Evolutionary conservation across 2,113 vertebrate species (phyloP).

Genomic region (Ciconia stormi): DNA sequence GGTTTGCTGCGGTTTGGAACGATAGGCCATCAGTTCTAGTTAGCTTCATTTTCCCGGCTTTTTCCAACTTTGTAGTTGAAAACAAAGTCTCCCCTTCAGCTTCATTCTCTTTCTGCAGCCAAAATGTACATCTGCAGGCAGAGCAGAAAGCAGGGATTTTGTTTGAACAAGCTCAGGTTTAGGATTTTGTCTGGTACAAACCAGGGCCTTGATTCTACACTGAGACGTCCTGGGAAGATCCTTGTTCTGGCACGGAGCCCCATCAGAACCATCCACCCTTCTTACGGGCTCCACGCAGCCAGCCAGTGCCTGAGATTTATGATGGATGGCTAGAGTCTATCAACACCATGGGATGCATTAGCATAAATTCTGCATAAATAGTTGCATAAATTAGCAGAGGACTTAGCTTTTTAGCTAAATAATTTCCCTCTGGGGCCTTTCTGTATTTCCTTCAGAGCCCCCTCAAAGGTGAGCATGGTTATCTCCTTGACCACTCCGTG

Average conservation of each 20-base stretch:
- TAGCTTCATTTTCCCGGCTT: not conserved
- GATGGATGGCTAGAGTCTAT: not conserved
- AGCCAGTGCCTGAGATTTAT: not conserved
- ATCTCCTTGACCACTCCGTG: accelerated
- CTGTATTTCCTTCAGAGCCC: not conserved
- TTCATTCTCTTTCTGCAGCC: not conserved
- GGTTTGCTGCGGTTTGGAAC: not conserved
- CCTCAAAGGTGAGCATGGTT: not conserved
- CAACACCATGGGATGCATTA: not conserved
- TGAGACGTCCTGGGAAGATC: not conserved
- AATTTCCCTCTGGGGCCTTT: not conserved
- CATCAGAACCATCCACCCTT: not conserved
- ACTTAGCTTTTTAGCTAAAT: not conserved
- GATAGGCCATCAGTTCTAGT: not conserved
- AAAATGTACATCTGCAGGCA: not conserved
- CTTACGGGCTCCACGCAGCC: not conserved
- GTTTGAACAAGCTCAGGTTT: not conserved
- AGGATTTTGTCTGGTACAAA: slow-evolving; percentile 2
- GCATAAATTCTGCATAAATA: not conserved
- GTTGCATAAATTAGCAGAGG: not conserved
- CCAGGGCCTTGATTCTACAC: not conserved
- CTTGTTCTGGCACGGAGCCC: not conserved
- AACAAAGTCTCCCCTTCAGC: not conserved
- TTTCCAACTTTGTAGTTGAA: not conserved
- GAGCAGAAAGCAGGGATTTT: not conserved